Evolutionary conservation across 2,797 vertebrate species (phyloP).

Genomic region (Mormyrops boulengeri): DNA sequence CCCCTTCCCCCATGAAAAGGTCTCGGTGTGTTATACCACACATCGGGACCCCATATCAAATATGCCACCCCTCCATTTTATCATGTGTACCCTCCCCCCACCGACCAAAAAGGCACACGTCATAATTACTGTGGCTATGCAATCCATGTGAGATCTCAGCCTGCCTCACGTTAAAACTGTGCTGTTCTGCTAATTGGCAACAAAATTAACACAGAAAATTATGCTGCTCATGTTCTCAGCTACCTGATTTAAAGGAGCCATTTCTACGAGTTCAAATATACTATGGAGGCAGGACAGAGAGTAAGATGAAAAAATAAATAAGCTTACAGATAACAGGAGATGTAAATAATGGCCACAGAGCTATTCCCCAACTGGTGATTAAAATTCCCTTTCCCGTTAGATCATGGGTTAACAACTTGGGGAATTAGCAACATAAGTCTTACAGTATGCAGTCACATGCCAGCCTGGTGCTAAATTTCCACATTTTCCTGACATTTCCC

Average conservation of each 20-base stretch:
- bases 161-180: not conserved
- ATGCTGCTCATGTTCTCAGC: not conserved
- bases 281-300: not conserved
- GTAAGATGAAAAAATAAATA: not conserved
- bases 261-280: not conserved
- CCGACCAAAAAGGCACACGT: not conserved
- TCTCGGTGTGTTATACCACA: not conserved
- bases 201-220: not conserved
- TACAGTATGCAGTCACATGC: not conserved
- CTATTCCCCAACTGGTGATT: not conserved
- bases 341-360: not conserved
- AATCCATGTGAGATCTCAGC: not conserved
- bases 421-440: not conserved
- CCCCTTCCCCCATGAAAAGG: not conserved
- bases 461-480: not conserved
- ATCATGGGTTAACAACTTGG: not conserved
- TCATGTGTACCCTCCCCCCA: not conserved
- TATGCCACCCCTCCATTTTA: not conserved
- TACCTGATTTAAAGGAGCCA: not conserved
- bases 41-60: not conserved
- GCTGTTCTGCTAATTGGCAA: not conserved
- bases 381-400: not conserved
- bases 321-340: not conserved
- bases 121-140: not conserved
- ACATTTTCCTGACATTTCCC: not conserved